phyloP scores from a whole-genome alignment of 2,888 invertebrate species.

The Merodon equestris region DNA sequence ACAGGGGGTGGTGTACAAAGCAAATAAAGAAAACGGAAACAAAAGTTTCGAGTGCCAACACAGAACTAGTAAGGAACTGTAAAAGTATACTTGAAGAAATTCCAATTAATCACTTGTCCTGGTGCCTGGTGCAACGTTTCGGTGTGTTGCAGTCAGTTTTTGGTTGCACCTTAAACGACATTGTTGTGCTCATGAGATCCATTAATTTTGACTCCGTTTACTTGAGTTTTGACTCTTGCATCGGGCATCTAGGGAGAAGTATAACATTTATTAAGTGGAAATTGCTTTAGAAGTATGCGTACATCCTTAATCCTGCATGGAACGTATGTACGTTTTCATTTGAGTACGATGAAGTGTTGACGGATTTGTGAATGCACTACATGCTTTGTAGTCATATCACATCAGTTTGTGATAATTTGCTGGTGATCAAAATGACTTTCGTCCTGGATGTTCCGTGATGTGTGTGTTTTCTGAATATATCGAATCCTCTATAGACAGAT shows the following conservation, averaged over 20 bases:
- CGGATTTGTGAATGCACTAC: slow-evolving; percentile 14
- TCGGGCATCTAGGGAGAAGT: slow-evolving; percentile 17
- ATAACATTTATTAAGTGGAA: slow-evolving; percentile 52
- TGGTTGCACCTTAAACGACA: slow-evolving; percentile 62
- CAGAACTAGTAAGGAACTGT: slow-evolving; percentile 1
- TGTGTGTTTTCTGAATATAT: too few species aligned
- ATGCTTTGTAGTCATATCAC: too few species aligned
- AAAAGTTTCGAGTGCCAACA: too few species aligned
- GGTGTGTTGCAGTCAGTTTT: slow-evolving; percentile 50
- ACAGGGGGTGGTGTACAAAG: too few species aligned
- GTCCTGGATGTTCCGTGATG: too few species aligned
- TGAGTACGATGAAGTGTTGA: slow-evolving; percentile 31
- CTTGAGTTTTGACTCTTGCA: slow-evolving; percentile 54
- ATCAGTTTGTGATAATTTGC: too few species aligned
- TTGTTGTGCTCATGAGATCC: slow-evolving; percentile 62
- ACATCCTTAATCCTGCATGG: too few species aligned
- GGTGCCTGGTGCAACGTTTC: slow-evolving; percentile 51
- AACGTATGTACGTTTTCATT: slow-evolving; percentile 10
- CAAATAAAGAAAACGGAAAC: too few species aligned
- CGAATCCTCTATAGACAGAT: too few species aligned
- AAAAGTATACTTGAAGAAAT: slow-evolving; percentile 45
- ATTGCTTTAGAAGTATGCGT: too few species aligned
- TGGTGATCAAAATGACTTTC: too few species aligned
- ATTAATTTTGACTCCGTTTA: slow-evolving; percentile 60
- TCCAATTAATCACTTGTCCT: slow-evolving; percentile 64